These are phyloP conservation scores for Ceramica pisi DNA, from an alignment of 2,888 invertebrate genomes.

Conservation along the genomic window DNA sequence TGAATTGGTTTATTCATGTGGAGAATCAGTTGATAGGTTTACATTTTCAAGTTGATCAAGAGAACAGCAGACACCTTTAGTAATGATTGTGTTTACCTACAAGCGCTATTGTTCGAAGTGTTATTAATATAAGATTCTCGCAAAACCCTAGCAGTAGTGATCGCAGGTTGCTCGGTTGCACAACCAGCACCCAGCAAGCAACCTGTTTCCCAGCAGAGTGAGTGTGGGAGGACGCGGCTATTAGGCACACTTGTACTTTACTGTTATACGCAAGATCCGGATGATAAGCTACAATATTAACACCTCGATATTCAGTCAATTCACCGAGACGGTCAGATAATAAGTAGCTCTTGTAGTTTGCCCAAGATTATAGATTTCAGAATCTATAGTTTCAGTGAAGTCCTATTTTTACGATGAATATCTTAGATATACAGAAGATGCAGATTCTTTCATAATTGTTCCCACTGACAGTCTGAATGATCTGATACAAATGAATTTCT, in stretches of 20 bases:
- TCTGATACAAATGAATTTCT: background rate
- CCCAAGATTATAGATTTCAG: background rate
- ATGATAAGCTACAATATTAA: constrained; percentile 36
- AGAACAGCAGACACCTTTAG: background rate
- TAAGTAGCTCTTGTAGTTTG: constrained; percentile 4
- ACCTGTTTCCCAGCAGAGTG: constrained; percentile 30
- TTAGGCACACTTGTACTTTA: constrained; percentile 26
- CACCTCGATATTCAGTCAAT: constrained; percentile 6
- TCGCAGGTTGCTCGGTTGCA: constrained; percentile 5
- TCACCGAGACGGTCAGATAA: background rate
- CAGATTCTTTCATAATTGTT: too few species aligned
- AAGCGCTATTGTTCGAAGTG: background rate
- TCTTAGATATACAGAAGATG: background rate
- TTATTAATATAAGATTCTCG: background rate
- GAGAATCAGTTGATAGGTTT: background rate
- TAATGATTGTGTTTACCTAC: background rate
- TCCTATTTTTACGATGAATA: too few species aligned
- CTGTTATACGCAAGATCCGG: constrained; percentile 21
- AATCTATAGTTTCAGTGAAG: too few species aligned
- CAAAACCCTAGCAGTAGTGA: background rate
- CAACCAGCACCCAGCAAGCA: constrained; percentile 12
- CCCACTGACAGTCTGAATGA: too few species aligned
- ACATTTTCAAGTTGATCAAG: background rate
- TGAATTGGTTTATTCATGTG: background rate
- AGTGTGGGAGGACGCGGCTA: constrained; percentile 41